Evolutionary conservation across 2,113 vertebrate genomes (phyloP).

Genomic region (Amphiprion ocellaris): DNA sequence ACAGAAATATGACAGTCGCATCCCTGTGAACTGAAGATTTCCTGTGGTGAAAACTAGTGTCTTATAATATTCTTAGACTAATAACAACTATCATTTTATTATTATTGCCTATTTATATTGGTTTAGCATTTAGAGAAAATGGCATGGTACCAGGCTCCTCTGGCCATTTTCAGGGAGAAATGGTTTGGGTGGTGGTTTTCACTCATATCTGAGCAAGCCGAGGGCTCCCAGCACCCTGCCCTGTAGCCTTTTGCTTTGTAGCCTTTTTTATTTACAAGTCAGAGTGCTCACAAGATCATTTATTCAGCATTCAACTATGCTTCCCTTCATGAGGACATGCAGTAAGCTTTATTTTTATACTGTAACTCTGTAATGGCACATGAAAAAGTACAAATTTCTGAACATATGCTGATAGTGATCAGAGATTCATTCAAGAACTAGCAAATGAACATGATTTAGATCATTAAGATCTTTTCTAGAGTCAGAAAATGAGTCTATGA

Average conservation of each 20-base stretch:
- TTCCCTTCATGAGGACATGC: background rate
- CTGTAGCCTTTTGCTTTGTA: slow-evolving; percentile 32
- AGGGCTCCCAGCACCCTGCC: slow-evolving; percentile 5
- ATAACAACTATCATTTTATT: background rate
- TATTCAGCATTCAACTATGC: background rate
- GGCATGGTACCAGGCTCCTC: slow-evolving; percentile 30
- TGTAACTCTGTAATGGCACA: slow-evolving; percentile 17
- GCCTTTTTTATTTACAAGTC: slow-evolving; percentile 27
- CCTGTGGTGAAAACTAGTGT: slow-evolving; percentile 21
- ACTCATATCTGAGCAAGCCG: slow-evolving; percentile 14
- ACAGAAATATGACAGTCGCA: background rate
- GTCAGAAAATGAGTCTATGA: background rate
- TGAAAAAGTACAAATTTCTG: slow-evolving; percentile 8
- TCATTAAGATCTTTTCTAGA: background rate
- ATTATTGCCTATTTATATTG: slow-evolving; percentile 12
- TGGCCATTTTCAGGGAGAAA: slow-evolving; percentile 15
- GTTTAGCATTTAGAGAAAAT: background rate
- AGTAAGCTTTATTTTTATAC: background rate
- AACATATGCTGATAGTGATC: background rate
- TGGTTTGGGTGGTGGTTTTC: slow-evolving; percentile 7
- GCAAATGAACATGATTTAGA: no score
- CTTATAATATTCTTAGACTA: slow-evolving; percentile 2
- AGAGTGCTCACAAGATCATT: background rate
- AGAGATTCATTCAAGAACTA: no score
- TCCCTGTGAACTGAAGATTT: background rate